phyloP scores from a whole-genome alignment of 2,113 vertebrate genomes.

The Labeo catla region DNA sequence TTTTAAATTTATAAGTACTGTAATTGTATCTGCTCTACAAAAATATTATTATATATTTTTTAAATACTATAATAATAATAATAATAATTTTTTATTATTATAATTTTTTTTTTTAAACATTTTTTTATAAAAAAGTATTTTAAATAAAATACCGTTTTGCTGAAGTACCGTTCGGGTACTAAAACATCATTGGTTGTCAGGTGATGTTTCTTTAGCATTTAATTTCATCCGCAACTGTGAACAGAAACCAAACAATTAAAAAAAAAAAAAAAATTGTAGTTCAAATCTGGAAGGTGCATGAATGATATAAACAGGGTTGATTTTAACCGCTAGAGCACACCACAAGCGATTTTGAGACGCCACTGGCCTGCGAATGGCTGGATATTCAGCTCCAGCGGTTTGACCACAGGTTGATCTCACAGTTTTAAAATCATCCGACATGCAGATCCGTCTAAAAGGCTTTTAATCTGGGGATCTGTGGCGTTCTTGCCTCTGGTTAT shows the following conservation, averaged over 20 bases:
- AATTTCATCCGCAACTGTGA: neutral
- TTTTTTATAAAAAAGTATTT: too few relatives aligned
- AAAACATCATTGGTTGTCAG: neutral
- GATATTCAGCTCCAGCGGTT: neutral
- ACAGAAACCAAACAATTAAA: neutral
- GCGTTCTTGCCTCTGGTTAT: neutral
- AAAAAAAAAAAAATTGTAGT: neutral
- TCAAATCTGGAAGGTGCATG: neutral
- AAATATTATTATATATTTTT: too few relatives aligned
- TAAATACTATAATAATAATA: too few relatives aligned
- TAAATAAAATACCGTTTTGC: too few relatives aligned
- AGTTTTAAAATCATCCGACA: neutral
- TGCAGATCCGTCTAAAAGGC: neutral
- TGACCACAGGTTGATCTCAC: neutral
- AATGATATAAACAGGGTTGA: neutral
- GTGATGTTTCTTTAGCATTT: neutral
- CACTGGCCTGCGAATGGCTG: neutral
- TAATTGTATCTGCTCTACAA: too few relatives aligned
- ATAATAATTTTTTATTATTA: too few relatives aligned
- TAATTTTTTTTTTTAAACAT: too few relatives aligned
- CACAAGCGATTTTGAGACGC: neutral
- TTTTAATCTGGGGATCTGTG: slow-evolving; percentile 20
- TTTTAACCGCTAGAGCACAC: neutral
- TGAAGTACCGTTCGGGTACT: neutral
- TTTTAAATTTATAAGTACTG: too few relatives aligned